Evolutionary conservation across 2,797 vertebrate genomes (phyloP).

Genomic region (Sylvia borin): DNA sequence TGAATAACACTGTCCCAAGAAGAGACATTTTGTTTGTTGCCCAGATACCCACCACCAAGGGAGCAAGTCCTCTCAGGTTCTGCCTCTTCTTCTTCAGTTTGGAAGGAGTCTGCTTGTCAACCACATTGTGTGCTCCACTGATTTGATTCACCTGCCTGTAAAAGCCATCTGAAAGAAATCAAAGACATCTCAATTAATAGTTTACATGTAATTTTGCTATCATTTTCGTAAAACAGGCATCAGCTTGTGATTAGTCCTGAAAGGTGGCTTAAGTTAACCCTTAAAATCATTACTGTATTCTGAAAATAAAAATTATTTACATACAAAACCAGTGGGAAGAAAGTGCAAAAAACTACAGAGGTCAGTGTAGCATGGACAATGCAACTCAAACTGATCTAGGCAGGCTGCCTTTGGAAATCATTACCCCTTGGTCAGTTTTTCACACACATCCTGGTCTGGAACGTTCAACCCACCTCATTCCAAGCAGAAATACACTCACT

Average conservation of each 20-base stretch:
- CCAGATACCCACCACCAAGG: slow-evolving; percentile 85
- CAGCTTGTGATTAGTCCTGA: background rate
- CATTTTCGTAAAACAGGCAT: background rate
- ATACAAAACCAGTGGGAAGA: background rate
- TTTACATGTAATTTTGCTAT: background rate
- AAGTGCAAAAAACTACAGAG: background rate
- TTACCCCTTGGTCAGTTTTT: background rate
- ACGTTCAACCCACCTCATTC: background rate
- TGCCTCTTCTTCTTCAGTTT: slow-evolving; percentile 86
- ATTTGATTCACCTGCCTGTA: slow-evolving; percentile 96
- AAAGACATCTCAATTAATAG: background rate
- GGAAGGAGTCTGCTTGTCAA: slow-evolving; percentile 80
- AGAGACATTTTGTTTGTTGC: background rate
- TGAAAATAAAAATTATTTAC: background rate
- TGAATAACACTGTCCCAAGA: background rate
- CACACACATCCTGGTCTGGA: background rate
- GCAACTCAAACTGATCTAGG: background rate
- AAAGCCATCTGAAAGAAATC: slow-evolving; percentile 87
- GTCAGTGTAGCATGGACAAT: background rate
- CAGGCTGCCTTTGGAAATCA: background rate
- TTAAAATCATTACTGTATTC: background rate
- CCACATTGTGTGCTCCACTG: slow-evolving; percentile 90
- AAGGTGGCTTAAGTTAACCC: background rate
- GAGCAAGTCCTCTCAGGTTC: slow-evolving; percentile 84
- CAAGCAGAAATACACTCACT: background rate